phyloP scores from a whole-genome alignment of 2,113 vertebrate genomes.

The Podarcis raffonei region DNA sequence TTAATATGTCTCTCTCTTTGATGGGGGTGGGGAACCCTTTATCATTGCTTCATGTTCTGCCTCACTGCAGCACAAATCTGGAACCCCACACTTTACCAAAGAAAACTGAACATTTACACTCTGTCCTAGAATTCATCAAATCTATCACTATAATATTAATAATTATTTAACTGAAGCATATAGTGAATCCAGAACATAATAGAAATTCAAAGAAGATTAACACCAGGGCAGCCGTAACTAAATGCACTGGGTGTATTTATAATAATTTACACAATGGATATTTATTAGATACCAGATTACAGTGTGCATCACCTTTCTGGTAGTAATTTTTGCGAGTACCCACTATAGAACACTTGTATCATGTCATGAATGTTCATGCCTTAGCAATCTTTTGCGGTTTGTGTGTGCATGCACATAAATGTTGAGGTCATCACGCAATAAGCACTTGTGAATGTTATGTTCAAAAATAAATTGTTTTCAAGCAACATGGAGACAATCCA shows the following conservation, averaged over 20 bases:
- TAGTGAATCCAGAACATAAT: not conserved
- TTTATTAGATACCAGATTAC: not conserved
- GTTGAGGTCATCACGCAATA: not conserved
- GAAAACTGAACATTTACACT: constrained; percentile 19
- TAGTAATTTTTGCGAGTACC: not conserved
- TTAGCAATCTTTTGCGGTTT: not conserved
- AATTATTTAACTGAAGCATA: not conserved
- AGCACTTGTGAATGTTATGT: not conserved
- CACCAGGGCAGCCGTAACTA: not conserved
- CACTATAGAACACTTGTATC: not conserved
- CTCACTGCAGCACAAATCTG: not conserved
- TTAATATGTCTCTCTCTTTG: not conserved
- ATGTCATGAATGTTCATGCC: not conserved
- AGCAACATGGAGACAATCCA: not conserved
- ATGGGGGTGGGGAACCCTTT: not conserved
- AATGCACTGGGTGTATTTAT: not conserved
- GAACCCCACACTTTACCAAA: not conserved
- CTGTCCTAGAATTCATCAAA: constrained; percentile 26
- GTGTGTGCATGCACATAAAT: not conserved
- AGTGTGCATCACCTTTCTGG: not conserved
- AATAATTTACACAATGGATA: not conserved
- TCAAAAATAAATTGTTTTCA: not conserved
- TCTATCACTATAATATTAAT: not conserved
- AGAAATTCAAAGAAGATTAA: not conserved
- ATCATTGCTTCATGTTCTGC: not conserved